A percentile compares a stretch with the other conserved stretches of the same genome.
Conservation (phyloP, 2,797 vertebrate species). For the Vespertilio murinus region DNA sequence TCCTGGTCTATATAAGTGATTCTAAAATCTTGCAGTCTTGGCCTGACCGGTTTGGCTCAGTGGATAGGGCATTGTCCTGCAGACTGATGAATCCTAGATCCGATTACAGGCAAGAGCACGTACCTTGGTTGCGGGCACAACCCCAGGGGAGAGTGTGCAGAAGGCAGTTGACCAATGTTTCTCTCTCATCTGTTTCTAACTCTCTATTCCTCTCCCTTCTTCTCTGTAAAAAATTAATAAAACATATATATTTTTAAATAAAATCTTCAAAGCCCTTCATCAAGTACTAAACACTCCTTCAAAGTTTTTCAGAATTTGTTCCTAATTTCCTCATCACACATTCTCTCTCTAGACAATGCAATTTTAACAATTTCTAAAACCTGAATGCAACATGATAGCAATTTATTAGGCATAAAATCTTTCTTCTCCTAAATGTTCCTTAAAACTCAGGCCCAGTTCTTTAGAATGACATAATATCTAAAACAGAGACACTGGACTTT, state of each 20-base stretch:
- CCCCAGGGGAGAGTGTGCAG: too few relatives aligned
- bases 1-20: neutral
- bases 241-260: too few relatives aligned
- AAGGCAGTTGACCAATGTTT: too few relatives aligned
- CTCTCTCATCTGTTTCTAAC: too few relatives aligned
- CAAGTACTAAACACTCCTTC: neutral
- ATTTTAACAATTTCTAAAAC: neutral
- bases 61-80: too few relatives aligned
- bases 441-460: neutral
- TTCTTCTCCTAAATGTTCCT: neutral
- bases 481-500: neutral
- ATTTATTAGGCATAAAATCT: slow-evolving; percentile 15
- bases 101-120: too few relatives aligned
- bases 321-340: neutral
- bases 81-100: too few relatives aligned
- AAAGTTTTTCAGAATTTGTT: neutral
- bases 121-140: too few relatives aligned
- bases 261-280: neutral
- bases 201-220: too few relatives aligned
- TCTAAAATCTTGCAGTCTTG: neutral
- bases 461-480: neutral
- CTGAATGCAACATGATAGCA: neutral
- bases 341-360: neutral
- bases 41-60: too few relatives aligned
- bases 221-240: too few relatives aligned